Evolutionary conservation across 2,113 vertebrate species (phyloP), one percentile per base, ranked within the genome.

Genomic region (Emydocephalus ijimae): DNA sequence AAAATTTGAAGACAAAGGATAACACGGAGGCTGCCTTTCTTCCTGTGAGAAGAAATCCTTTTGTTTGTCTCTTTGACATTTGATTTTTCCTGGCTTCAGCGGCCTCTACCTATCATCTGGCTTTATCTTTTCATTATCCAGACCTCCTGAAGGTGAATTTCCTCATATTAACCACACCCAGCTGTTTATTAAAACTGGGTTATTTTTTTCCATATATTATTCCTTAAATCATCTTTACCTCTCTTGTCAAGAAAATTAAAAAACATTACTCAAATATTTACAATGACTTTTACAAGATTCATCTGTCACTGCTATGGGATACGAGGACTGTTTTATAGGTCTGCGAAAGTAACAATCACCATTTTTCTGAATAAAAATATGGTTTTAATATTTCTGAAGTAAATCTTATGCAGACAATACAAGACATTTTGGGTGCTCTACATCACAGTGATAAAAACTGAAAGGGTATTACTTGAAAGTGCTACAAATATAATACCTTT

Each of bases 1-100:
- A 96, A 94, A 93, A 85, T 20, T 15, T 89, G 91, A 81, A 81
- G 15, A 39, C 64, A 34, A 34, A 34, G 14, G 14, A 74, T 74
- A 74, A 74, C n/a, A 18, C 0, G 1, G n/a, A 21, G 6, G 6
- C 69, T 81, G n/a, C 2, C 64, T 14, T 74, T 74, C 18, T 39
- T 39, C 18, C 6, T 39, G 34, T 21, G 6, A 39, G 18, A 39
- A 39, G 69, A 81, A 81, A 39, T 6, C 34, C 15, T 81, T 81
- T 81, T 81, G 15, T 20, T 81, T 81, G 34, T 39, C 34, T 81
- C 18, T 7, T 81, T 34, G 7, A 18, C 34, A 39, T 81, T 21
- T 81, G 14, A 21, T 39, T 81, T 39, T 81, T 39, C 34, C 15
- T 81, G 34, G 69, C 18, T 39, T 81, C 18, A 39, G 7, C 39